Evolutionary conservation across 2,113 vertebrate genomes (phyloP).

Genomic region (Mirounga angustirostris): DNA sequence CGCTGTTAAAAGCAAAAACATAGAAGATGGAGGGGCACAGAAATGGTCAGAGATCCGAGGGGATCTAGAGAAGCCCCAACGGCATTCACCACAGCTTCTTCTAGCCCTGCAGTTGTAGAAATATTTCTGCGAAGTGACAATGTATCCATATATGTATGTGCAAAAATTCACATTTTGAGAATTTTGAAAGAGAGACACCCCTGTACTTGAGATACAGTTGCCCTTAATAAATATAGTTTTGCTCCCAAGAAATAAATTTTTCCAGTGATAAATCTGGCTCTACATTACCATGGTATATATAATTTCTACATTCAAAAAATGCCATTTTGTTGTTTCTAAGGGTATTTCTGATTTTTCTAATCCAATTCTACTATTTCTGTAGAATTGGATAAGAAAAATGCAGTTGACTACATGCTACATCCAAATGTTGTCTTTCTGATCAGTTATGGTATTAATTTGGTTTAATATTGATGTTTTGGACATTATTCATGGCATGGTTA

Average conservation of each 20-base stretch:
- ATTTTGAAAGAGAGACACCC: background rate
- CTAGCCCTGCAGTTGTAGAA: background rate
- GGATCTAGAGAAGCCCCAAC: background rate
- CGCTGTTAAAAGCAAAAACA: conserved; percentile 7
- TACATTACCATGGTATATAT: conserved; percentile 30
- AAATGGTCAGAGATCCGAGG: background rate
- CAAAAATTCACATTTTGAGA: conserved; percentile 46
- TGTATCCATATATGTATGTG: background rate
- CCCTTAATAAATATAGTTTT: conserved; percentile 61
- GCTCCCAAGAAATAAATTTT: conserved; percentile 53
- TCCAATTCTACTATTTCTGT: conserved; percentile 56
- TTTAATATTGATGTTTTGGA: conserved; percentile 80
- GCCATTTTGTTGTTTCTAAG: conserved; percentile 57
- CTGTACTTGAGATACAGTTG: conserved; percentile 37
- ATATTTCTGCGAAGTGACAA: background rate
- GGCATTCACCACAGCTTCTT: background rate
- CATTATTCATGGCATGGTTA: conserved; percentile 74
- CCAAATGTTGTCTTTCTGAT: conserved; percentile 60
- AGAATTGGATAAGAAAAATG: conserved; percentile 57
- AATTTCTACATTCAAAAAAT: conserved; percentile 64
- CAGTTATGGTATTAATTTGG: conserved; percentile 76
- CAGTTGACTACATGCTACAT: conserved; percentile 51
- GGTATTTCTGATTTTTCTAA: conserved; percentile 59
- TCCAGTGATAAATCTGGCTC: conserved; percentile 51
- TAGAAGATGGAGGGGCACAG: background rate